phyloP scores from a whole-genome alignment of 2,888 invertebrate genomes.

The Hirtodrosophila trivittata region DNA sequence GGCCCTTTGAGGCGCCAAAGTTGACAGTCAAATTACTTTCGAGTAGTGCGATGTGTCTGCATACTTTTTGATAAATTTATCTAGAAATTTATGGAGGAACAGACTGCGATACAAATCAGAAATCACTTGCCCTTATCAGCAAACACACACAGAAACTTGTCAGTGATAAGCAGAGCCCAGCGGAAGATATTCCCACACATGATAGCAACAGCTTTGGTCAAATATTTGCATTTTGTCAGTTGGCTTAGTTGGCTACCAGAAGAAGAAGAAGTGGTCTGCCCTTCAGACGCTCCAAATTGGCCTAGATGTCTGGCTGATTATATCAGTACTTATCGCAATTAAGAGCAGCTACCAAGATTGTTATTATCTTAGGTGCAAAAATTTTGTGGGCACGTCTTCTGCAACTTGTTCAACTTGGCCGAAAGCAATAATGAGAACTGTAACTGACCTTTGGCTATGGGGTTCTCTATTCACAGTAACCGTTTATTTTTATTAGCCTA shows the following conservation, averaged over 20 bases:
- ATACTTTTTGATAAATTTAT: conserved; percentile 36
- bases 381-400: conserved; percentile 16
- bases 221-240: conserved; percentile 54
- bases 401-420: background rate
- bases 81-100: conserved; percentile 19
- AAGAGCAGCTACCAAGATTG: conserved; percentile 3
- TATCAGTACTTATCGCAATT: conserved; percentile 13
- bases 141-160: background rate
- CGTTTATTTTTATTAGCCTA: conserved; percentile 63
- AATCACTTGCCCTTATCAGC: conserved; percentile 44
- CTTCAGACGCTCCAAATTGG: conserved; percentile 38
- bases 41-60: conserved; percentile 36
- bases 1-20: conserved; percentile 17
- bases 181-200: conserved; percentile 6
- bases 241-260: conserved; percentile 33
- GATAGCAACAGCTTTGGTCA: conserved; percentile 29
- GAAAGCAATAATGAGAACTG: background rate
- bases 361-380: conserved; percentile 16
- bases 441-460: conserved; percentile 47
- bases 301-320: conserved; percentile 44
- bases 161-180: conserved; percentile 40
- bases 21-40: conserved; percentile 55
- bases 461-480: conserved; percentile 33
- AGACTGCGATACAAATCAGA: conserved; percentile 34
- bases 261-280: conserved; percentile 32